Evolutionary conservation across 2,888 invertebrate species (phyloP).

Genomic region (Flabesymbios commensalis): DNA sequence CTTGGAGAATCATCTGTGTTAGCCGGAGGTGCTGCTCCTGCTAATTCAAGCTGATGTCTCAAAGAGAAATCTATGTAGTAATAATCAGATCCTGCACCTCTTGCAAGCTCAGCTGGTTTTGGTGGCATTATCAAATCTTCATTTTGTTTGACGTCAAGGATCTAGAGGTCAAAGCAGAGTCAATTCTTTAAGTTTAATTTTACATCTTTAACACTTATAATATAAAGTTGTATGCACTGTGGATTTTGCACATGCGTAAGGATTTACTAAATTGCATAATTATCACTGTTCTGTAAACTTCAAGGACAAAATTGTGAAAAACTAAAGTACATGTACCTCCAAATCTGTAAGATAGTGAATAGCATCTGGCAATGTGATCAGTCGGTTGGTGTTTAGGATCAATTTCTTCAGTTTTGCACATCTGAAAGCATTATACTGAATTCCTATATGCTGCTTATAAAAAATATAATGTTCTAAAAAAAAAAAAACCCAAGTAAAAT

Average conservation of each 20-base stretch:
- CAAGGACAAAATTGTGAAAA: too few relatives aligned
- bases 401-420: slow-evolving; percentile 89
- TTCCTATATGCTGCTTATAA: not conserved
- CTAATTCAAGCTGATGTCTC: slow-evolving; percentile 88
- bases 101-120: slow-evolving; percentile 81
- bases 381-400: slow-evolving; percentile 87
- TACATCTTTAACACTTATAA: too few relatives aligned
- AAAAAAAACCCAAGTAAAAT: too few relatives aligned
- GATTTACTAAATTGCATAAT: too few relatives aligned
- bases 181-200: too few relatives aligned
- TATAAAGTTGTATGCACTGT: too few relatives aligned
- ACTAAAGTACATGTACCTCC: too few relatives aligned
- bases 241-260: too few relatives aligned
- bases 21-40: slow-evolving; percentile 74
- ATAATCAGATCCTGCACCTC: slow-evolving; percentile 73
- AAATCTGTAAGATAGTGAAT: slow-evolving; percentile 78
- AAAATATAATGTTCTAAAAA: too few relatives aligned
- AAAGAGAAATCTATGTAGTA: slow-evolving; percentile 99
- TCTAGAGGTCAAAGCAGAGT: slow-evolving; percentile 50
- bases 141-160: slow-evolving; percentile 89
- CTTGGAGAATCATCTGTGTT: slow-evolving; percentile 20
- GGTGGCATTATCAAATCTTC: slow-evolving; percentile 95
- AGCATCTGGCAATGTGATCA: slow-evolving; percentile 96
- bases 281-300: too few relatives aligned
- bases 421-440: slow-evolving; percentile 66